These are phyloP conservation scores for Eupeodes latifasciatus DNA, from an alignment of 2,888 invertebrate species.

Conservation along the genomic window DNA sequence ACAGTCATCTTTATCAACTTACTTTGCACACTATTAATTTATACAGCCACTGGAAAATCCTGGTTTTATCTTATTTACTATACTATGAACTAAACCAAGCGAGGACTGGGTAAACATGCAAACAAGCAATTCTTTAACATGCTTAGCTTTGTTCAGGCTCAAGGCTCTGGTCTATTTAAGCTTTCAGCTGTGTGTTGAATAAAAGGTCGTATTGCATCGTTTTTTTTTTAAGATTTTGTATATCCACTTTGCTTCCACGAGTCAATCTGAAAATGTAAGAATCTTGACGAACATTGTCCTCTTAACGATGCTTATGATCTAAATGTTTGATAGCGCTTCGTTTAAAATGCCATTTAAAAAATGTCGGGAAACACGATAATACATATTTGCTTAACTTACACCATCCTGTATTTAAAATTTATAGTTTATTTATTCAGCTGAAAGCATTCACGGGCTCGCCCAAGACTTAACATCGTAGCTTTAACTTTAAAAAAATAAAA, in stretches of 20 bases:
- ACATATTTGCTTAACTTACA: neutral
- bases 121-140: constrained; percentile 57
- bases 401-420: neutral
- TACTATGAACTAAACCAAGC: neutral
- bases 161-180: constrained; percentile 40
- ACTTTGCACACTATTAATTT: constrained; percentile 75
- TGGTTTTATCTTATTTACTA: constrained; percentile 72
- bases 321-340: neutral
- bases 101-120: constrained; percentile 66
- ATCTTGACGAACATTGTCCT: constrained; percentile 43
- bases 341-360: neutral
- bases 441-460: no score
- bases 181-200: constrained; percentile 27
- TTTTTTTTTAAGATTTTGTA: neutral
- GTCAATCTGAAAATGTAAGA: constrained; percentile 59
- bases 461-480: no score
- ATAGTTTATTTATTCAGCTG: no score
- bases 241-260: constrained; percentile 22
- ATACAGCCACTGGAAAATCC: constrained; percentile 75
- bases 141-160: constrained; percentile 26
- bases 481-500: no score
- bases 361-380: neutral
- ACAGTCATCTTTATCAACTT: constrained; percentile 75
- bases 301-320: constrained; percentile 28
- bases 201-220: constrained; percentile 13